These are phyloP conservation scores for Nemopilema nomurai DNA, from an alignment of 30 jellyfish, hydroid and myxozoan species.

Conservation along the genomic window DNA sequence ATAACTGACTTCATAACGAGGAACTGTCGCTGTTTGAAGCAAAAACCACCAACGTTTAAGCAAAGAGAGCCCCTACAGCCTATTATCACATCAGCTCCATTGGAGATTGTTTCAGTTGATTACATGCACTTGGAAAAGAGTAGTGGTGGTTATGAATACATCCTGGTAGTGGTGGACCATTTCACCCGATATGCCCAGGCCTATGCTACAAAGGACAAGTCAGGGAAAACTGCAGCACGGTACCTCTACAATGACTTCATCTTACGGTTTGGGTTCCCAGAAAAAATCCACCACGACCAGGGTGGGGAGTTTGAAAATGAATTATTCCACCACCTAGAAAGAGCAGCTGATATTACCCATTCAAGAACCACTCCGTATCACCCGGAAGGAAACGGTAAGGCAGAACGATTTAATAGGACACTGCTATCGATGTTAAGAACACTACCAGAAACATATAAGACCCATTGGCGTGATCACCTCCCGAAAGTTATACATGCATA, in stretches of 20 bases:
- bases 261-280: constrained; percentile 52
- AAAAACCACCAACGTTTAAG: constrained; percentile 33
- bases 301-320: constrained; percentile 58
- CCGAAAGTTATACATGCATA: constrained; percentile 45
- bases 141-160: constrained; percentile 57
- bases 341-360: not conserved
- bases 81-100: constrained; percentile 18
- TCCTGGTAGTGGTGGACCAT: constrained; percentile 52
- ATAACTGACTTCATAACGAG: constrained; percentile 40
- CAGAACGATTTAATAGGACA: constrained; percentile 37
- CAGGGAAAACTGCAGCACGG: constrained; percentile 46
- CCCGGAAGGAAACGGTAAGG: constrained; percentile 47
- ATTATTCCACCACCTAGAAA: not conserved
- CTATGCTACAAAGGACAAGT: constrained; percentile 49
- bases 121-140: constrained; percentile 19
- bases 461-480: constrained; percentile 47
- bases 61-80: constrained; percentile 42
- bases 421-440: constrained; percentile 44
- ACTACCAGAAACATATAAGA: constrained; percentile 22
- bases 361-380: constrained; percentile 57
- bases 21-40: constrained; percentile 40
- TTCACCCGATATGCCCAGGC: constrained; percentile 55
- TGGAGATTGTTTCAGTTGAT: constrained; percentile 26
- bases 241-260: constrained; percentile 22
- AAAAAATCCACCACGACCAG: constrained; percentile 49